A percentile compares a stretch with the other conserved stretches of the same genome.
These are phyloP conservation scores for Eretmocerus hayati DNA, from an alignment of 2,888 invertebrate species.

Conservation along the genomic window DNA sequence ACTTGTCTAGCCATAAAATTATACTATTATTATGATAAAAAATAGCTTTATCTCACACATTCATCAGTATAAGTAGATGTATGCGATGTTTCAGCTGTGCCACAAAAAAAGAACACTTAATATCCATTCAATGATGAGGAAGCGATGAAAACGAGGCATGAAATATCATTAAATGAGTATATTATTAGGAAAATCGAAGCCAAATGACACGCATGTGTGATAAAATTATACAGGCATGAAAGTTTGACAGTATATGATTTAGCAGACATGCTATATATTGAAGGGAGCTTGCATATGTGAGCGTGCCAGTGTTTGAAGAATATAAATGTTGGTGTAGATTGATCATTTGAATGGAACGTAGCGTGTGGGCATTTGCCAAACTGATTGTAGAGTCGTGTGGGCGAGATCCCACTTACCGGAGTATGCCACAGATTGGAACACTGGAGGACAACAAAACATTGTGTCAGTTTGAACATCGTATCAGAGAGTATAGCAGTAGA, in stretches of 20 bases:
- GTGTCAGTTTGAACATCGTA: slow-evolving; percentile 40
- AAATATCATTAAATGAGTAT: neutral
- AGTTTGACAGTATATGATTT: slow-evolving; percentile 8
- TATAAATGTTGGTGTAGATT: slow-evolving; percentile 23
- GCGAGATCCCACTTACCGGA: slow-evolving; percentile 75
- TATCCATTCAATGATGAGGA: neutral
- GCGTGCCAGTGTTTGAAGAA: slow-evolving; percentile 6
- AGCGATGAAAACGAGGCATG: no score
- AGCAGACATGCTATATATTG: slow-evolving; percentile 19
- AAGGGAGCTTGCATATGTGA: slow-evolving; percentile 6
- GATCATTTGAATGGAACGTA: slow-evolving; percentile 36
- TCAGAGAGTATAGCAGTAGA: slow-evolving; percentile 13
- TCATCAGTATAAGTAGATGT: no score
- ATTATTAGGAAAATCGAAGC: slow-evolving; percentile 2
- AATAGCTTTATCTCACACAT: no score
- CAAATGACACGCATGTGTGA: neutral
- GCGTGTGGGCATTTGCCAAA: slow-evolving; percentile 39
- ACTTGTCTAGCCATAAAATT: no score
- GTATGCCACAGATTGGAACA: slow-evolving; percentile 94
- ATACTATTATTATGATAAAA: no score
- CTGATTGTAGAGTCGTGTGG: slow-evolving; percentile 42
- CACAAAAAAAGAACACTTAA: slow-evolving; percentile 4
- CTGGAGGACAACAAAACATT: slow-evolving; percentile 55
- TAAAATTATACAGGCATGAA: slow-evolving; percentile 8
- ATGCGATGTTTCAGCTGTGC: neutral